These are phyloP conservation scores for Andrena bucephala DNA, from an alignment of 2,888 invertebrate genomes.

Conservation along the genomic window DNA sequence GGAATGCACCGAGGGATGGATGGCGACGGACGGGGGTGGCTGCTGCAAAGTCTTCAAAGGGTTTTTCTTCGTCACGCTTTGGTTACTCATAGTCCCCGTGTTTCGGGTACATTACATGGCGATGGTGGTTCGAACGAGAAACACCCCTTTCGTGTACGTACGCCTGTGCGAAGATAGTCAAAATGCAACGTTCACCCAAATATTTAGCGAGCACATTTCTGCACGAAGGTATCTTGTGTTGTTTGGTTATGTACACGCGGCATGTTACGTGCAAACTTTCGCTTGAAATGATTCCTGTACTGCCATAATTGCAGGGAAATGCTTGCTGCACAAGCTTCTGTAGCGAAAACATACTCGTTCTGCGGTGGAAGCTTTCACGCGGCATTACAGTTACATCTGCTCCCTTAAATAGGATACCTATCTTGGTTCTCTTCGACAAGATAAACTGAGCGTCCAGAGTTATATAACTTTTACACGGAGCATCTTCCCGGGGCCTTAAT, in stretches of 20 bases:
- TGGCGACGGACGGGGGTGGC: background rate
- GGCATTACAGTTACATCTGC: no score
- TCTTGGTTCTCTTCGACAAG: background rate
- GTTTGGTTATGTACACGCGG: background rate
- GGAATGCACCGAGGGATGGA: conserved; percentile 28
- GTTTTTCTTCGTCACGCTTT: conserved; percentile 12
- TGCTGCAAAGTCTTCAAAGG: conserved; percentile 18
- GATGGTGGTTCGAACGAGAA: background rate
- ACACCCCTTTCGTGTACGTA: conserved; percentile 1
- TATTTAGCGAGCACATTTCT: background rate
- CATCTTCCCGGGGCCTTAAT: background rate
- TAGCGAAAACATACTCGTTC: no score
- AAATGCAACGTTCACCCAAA: conserved; percentile 11
- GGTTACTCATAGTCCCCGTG: background rate
- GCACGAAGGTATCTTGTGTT: background rate
- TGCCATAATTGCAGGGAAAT: no score
- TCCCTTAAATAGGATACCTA: no score
- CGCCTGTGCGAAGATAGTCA: background rate
- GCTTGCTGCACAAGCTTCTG: no score
- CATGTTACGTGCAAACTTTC: background rate
- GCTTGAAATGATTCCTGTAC: background rate
- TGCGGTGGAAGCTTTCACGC: no score
- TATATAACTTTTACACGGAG: background rate
- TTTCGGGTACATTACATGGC: background rate
- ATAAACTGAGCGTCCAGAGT: background rate